Evolutionary conservation across 2,797 vertebrate genomes (phyloP).

Genomic region (Sus cebifrons): DNA sequence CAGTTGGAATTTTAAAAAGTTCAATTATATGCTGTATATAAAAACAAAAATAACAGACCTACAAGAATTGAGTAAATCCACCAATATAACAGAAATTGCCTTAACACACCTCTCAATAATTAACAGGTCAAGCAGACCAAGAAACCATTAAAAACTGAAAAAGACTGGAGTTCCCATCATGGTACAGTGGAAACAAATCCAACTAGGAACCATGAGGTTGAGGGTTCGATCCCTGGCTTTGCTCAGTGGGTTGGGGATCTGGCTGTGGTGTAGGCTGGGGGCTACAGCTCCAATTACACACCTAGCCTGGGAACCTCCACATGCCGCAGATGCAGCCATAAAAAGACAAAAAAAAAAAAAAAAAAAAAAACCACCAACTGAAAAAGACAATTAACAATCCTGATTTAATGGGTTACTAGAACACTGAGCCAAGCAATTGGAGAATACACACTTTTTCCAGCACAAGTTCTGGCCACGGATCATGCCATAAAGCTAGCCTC

Average conservation of each 20-base stretch:
- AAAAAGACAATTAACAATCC: background rate
- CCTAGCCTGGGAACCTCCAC: too few species aligned
- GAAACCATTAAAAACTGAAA: conserved; percentile 31
- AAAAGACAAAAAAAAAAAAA: too few species aligned
- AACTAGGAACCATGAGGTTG: too few species aligned
- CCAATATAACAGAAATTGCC: background rate
- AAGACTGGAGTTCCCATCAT: too few species aligned
- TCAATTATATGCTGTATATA: background rate
- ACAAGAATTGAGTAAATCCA: background rate
- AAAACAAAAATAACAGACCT: background rate
- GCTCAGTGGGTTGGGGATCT: too few species aligned
- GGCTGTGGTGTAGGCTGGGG: too few species aligned
- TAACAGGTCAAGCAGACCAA: background rate
- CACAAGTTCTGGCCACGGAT: background rate
- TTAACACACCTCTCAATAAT: background rate
- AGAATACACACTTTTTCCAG: background rate
- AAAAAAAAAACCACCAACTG: too few species aligned
- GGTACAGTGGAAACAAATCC: too few species aligned
- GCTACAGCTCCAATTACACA: too few species aligned
- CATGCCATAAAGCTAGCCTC: background rate
- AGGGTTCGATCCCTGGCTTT: too few species aligned
- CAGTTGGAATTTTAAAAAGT: background rate
- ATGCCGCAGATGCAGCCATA: too few species aligned
- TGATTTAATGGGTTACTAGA: background rate
- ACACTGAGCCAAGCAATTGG: background rate